Percentiles rank a stretch among this genome's conserved stretches.
Evolutionary conservation across 2,888 invertebrate species (phyloP).

Genomic region (Odontomyia ornata): DNA sequence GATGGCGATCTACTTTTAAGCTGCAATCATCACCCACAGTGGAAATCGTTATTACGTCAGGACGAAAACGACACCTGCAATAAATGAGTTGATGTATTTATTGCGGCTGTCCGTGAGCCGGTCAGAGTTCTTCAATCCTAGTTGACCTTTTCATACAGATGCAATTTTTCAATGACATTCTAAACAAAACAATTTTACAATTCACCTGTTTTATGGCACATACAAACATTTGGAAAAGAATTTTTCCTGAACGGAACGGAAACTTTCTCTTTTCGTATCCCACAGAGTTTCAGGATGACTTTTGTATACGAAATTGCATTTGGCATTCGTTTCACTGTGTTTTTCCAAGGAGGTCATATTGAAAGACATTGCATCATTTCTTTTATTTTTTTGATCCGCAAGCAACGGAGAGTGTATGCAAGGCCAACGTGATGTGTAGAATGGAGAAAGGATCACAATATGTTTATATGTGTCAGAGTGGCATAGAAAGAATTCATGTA

Average conservation of each 20-base stretch:
- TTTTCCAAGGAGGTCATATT: not conserved
- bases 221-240: not conserved
- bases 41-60: not conserved
- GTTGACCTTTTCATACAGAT: not conserved
- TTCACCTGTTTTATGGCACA: slow-evolving; percentile 30
- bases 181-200: not conserved
- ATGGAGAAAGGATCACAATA: too few relatives aligned
- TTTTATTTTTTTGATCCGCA: not conserved
- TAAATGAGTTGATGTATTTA: not conserved
- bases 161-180: not conserved
- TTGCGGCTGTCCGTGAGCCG: not conserved
- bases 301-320: not conserved
- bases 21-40: not conserved
- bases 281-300: not conserved
- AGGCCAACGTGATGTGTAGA: not conserved
- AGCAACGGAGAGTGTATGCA: not conserved
- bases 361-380: not conserved
- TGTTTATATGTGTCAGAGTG: too few relatives aligned
- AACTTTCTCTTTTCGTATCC: slow-evolving; percentile 32
- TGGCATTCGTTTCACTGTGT: not conserved
- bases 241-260: not conserved
- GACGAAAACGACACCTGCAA: slow-evolving; percentile 7
- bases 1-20: not conserved
- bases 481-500: too few relatives aligned
- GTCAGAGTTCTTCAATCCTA: not conserved